Evolutionary conservation across 2,888 invertebrate genomes (phyloP).

Genomic region (Drosophila mimetica): DNA sequence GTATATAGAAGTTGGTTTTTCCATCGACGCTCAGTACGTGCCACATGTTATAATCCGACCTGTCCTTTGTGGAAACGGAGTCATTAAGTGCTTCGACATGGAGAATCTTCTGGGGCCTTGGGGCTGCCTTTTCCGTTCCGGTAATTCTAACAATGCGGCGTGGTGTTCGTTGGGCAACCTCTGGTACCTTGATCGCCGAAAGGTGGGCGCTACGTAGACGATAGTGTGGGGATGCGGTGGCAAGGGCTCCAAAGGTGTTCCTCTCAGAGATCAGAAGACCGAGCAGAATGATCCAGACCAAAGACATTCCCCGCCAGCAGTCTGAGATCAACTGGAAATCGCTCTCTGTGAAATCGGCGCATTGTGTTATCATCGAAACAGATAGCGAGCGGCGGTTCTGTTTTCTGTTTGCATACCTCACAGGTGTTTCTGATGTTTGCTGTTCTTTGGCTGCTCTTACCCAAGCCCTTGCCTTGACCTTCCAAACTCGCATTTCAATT

Average conservation of each 20-base stretch:
- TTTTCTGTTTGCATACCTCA: conserved; percentile 45
- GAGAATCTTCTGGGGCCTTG: too few species aligned
- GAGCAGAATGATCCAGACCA: conserved; percentile 10
- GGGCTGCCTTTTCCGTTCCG: neutral
- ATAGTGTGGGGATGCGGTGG: neutral
- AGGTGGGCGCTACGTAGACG: neutral
- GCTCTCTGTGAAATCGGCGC: neutral
- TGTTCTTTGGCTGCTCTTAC: conserved; percentile 5
- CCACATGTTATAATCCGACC: conserved; percentile 12
- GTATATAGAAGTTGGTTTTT: conserved; percentile 10
- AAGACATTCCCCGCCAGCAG: conserved; percentile 16
- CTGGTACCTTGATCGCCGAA: neutral
- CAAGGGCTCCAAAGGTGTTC: neutral
- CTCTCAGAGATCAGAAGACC: neutral
- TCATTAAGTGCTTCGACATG: neutral
- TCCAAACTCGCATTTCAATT: neutral
- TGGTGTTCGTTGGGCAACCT: neutral
- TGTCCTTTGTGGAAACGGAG: neutral
- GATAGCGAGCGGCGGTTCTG: conserved; percentile 1
- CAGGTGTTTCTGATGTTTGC: conserved; percentile 42
- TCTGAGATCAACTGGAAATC: conserved; percentile 6
- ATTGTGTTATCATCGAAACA: neutral
- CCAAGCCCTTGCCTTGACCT: conserved; percentile 19
- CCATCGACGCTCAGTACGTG: conserved; percentile 5
- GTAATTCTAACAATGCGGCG: neutral